These are phyloP conservation scores for Pocillopora damicornis DNA, from an alignment of 64 coral and sea anemone genomes.

Conservation along the genomic window DNA sequence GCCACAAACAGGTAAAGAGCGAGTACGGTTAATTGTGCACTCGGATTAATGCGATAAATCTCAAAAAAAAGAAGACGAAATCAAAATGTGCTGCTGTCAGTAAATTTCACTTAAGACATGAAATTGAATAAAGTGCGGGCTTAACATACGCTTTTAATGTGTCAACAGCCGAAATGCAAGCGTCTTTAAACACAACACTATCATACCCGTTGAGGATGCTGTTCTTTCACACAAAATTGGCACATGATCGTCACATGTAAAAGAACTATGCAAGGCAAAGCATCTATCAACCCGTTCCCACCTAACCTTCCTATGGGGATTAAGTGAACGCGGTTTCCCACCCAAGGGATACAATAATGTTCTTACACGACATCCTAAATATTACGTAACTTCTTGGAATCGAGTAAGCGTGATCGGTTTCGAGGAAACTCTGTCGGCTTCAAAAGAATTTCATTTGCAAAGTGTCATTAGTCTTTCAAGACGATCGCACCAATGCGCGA, in stretches of 20 bases:
- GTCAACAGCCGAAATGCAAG: not conserved
- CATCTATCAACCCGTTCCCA: not conserved
- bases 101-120: no score
- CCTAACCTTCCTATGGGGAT: not conserved
- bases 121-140: no score
- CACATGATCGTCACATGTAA: slow-evolving; percentile 43
- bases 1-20: no score
- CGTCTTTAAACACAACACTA: not conserved
- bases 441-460: slow-evolving; percentile 8
- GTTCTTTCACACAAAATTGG: slow-evolving; percentile 77
- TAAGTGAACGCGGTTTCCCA: not conserved
- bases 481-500: not conserved
- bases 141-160: not conserved
- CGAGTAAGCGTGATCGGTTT: not conserved
- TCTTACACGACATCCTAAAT: not conserved
- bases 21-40: no score
- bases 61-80: no score
- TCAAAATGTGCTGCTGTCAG: no score
- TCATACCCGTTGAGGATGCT: slow-evolving; percentile 74
- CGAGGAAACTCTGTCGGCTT: not conserved
- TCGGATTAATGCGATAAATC: no score
- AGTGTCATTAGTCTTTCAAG: not conserved
- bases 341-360: not conserved
- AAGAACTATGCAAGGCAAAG: not conserved
- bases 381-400: not conserved